These are phyloP conservation scores for Gnathonemus echidnorhynchus DNA, from an alignment of 2,113 vertebrate genomes.

Conservation along the genomic window DNA sequence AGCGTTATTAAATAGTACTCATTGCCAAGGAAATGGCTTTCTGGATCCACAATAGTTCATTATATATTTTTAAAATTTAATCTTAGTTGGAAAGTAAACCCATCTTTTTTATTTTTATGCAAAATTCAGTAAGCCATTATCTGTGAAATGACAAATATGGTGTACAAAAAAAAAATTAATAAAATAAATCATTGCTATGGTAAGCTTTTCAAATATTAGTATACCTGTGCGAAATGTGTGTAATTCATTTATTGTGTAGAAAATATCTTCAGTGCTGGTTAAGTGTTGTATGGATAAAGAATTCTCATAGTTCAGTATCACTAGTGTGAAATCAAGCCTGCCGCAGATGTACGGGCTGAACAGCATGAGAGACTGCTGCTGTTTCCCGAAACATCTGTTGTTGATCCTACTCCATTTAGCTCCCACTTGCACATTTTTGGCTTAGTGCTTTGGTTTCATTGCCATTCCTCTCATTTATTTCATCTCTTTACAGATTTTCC, in stretches of 20 bases:
- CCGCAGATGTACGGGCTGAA: background rate
- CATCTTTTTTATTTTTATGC: background rate
- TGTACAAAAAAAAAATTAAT: background rate
- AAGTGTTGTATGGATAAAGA: background rate
- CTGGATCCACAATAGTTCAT: background rate
- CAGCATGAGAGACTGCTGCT: background rate
- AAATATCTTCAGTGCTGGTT: background rate
- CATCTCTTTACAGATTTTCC: constrained; percentile 75
- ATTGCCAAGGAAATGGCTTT: background rate
- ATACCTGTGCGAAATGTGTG: background rate
- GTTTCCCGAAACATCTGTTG: background rate
- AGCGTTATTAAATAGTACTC: background rate
- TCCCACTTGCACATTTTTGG: background rate
- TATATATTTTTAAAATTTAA: background rate
- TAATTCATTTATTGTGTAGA: background rate
- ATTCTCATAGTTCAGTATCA: background rate
- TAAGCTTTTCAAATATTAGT: background rate
- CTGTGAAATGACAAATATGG: background rate
- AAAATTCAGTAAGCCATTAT: background rate
- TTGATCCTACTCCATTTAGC: background rate
- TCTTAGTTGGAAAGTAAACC: background rate
- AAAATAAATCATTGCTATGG: background rate
- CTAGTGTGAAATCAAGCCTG: background rate
- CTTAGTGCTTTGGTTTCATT: background rate
- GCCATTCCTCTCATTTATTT: background rate